These are phyloP conservation scores for Nasonia vitripennis DNA, from an alignment of 1,140 invertebrate species.

Conservation along the genomic window DNA sequence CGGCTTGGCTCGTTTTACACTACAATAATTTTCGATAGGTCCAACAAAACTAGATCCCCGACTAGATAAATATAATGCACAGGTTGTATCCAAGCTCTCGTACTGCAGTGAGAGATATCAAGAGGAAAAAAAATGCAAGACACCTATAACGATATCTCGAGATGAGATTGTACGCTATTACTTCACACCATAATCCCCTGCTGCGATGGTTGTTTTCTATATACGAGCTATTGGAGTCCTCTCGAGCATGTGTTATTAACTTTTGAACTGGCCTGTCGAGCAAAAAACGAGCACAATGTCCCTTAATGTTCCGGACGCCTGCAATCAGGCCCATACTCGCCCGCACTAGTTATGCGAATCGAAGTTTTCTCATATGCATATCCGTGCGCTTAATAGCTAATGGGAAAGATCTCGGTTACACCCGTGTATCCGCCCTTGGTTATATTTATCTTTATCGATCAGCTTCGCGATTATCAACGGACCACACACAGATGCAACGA, in stretches of 20 bases:
- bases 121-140: not conserved
- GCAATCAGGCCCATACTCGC: not conserved
- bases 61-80: slow-evolving; percentile 30
- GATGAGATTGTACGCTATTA: slow-evolving; percentile 7
- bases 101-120: slow-evolving; percentile 18
- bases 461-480: not conserved
- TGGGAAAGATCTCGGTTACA: slow-evolving; percentile 43
- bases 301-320: not conserved
- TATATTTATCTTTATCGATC: not conserved
- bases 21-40: slow-evolving; percentile 30
- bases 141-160: slow-evolving; percentile 30
- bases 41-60: slow-evolving; percentile 14
- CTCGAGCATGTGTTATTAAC: not conserved
- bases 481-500: slow-evolving; percentile 20
- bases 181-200: slow-evolving; percentile 23
- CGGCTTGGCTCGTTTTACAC: not conserved
- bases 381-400: slow-evolving; percentile 66
- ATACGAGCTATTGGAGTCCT: not conserved
- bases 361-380: slow-evolving; percentile 64
- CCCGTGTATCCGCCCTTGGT: not conserved
- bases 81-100: no score
- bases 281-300: not conserved
- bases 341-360: not conserved
- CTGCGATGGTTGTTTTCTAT: not conserved
- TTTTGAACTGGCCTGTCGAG: not conserved